A percentile compares a stretch with the other conserved stretches of the same genome.
Conservation (phyloP, 1,140 invertebrate species). For the Liolophura sinensis region DNA sequence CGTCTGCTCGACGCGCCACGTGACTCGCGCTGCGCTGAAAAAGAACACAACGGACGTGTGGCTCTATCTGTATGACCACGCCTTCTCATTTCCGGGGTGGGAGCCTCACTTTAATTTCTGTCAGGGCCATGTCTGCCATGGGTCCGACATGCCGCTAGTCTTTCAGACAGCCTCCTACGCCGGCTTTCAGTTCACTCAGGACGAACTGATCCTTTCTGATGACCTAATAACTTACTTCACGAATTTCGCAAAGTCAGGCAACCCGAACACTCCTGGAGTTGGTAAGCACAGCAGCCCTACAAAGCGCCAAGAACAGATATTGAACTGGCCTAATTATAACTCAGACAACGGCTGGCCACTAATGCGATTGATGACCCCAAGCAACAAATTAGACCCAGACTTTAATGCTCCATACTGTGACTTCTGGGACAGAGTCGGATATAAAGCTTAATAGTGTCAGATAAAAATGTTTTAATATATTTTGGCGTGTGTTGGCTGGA, state of each 20-base stretch:
- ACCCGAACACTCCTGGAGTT: constrained; percentile 24
- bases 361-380: constrained; percentile 31
- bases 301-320: neutral
- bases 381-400: constrained; percentile 17
- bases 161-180: constrained; percentile 26
- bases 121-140: constrained; percentile 42
- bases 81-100: constrained; percentile 40
- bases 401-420: constrained; percentile 29
- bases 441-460: constrained; percentile 18
- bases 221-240: constrained; percentile 39
- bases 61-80: constrained; percentile 41
- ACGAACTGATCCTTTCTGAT: constrained; percentile 32
- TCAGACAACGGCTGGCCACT: constrained; percentile 11
- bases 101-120: constrained; percentile 34
- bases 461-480: no score
- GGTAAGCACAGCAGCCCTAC: no score
- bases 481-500: no score
- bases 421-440: constrained; percentile 41
- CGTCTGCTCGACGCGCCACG: constrained; percentile 25
- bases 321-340: constrained; percentile 29
- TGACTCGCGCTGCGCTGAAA: constrained; percentile 16
- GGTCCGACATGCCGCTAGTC: constrained; percentile 42
- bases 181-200: constrained; percentile 28
- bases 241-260: constrained; percentile 45
- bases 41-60: constrained; percentile 19